These are phyloP conservation scores for Onchidella celtica DNA, from an alignment of 2,888 invertebrate species.

Conservation along the genomic window DNA sequence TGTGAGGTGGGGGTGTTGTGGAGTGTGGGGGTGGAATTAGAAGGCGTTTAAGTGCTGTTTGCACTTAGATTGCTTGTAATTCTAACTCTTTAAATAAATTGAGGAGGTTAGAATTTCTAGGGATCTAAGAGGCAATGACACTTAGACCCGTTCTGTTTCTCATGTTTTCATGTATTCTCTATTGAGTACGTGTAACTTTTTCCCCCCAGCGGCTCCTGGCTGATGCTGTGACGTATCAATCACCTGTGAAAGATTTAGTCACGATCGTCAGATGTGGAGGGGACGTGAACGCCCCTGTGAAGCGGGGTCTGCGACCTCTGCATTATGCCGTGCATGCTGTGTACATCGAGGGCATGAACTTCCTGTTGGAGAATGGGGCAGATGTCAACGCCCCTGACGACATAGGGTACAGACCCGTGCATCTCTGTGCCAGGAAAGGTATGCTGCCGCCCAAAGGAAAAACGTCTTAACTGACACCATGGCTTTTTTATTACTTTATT, in stretches of 20 bases:
- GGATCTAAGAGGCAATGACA: too few species aligned
- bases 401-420: slow-evolving; percentile 94
- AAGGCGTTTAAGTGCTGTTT: too few species aligned
- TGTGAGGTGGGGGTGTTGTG: too few species aligned
- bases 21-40: too few species aligned
- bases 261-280: slow-evolving; percentile 90
- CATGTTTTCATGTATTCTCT: too few species aligned
- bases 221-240: slow-evolving; percentile 93
- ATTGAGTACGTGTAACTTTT: slow-evolving; percentile 74
- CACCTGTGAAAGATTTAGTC: slow-evolving; percentile 91
- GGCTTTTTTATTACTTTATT: too few species aligned
- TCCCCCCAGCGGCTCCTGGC: slow-evolving; percentile 89
- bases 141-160: too few species aligned
- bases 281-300: slow-evolving; percentile 88
- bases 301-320: slow-evolving; percentile 91
- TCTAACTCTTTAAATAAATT: too few species aligned
- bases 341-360: slow-evolving; percentile 87
- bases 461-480: too few species aligned
- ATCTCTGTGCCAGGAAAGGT: slow-evolving; percentile 94
- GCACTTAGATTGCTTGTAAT: too few species aligned
- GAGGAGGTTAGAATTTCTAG: too few species aligned
- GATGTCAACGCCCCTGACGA: slow-evolving; percentile 86
- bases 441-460: too few species aligned
- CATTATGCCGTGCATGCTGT: slow-evolving; percentile 96
- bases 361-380: slow-evolving; percentile 86